Evolutionary conservation across 2,797 vertebrate genomes (phyloP).

Genomic region (Spinibarbus caldwelli): DNA sequence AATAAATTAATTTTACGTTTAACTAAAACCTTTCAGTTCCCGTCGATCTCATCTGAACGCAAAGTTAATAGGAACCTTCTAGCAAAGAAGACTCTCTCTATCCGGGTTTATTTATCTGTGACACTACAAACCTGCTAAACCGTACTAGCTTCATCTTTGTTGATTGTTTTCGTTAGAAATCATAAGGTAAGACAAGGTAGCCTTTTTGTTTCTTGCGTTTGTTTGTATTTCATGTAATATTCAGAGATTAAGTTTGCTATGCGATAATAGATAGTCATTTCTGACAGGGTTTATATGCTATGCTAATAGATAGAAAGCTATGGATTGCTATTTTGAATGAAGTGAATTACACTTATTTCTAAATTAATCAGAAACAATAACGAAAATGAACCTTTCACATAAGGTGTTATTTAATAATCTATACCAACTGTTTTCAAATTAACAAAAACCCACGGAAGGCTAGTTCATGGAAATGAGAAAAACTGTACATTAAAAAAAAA

Average conservation of each 20-base stretch:
- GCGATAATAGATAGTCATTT: not conserved
- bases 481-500: not conserved
- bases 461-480: not conserved
- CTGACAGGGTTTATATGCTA: not conserved
- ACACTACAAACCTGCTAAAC: not conserved
- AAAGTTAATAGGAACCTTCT: constrained; percentile 22
- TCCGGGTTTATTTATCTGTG: constrained; percentile 41
- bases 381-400: not conserved
- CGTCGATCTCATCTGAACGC: not conserved
- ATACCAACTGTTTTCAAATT: not conserved
- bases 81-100: not conserved
- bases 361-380: not conserved
- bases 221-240: not conserved
- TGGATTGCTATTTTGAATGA: not conserved
- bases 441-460: not conserved
- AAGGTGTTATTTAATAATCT: not conserved
- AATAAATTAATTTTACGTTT: not conserved
- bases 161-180: not conserved
- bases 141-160: not conserved
- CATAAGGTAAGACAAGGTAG: not conserved
- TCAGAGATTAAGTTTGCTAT: not conserved
- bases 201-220: not conserved
- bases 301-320: not conserved
- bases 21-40: not conserved
- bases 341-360: not conserved